Percentiles rank a stretch among this genome's conserved stretches.
Conservation (phyloP, 2,113 vertebrate genomes). For the Hystrix brachyura region DNA sequence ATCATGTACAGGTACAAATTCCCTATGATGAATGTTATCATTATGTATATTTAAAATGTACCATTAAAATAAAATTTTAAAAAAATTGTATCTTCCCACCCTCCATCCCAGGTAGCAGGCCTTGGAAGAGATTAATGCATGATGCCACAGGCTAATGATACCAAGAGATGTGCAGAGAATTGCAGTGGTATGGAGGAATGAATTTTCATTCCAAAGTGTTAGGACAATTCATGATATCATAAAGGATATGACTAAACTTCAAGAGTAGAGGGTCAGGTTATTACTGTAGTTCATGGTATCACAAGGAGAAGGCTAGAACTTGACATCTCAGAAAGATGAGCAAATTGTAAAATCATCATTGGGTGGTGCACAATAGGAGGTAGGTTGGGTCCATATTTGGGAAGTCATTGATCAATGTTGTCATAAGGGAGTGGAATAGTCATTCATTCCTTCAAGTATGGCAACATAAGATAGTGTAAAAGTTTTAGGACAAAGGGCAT, state of each 20-base stretch:
- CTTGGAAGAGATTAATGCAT: neutral
- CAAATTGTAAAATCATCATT: constrained; percentile 25
- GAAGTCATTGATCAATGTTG: constrained; percentile 12
- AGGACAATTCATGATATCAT: neutral
- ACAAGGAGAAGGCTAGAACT: neutral
- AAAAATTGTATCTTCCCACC: too few species aligned
- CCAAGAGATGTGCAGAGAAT: neutral
- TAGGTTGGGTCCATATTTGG: neutral
- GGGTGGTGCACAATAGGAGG: neutral
- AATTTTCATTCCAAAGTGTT: neutral
- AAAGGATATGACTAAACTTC: neutral
- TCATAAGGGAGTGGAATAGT: neutral
- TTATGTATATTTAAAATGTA: too few species aligned
- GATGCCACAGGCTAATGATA: neutral
- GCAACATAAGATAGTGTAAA: neutral
- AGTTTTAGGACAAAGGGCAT: neutral
- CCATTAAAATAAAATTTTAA: too few species aligned
- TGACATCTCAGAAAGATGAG: neutral
- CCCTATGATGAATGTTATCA: too few species aligned
- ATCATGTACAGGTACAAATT: too few species aligned
- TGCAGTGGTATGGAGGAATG: neutral
- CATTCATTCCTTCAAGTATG: constrained; percentile 44
- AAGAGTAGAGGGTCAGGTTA: neutral
- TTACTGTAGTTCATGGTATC: neutral
- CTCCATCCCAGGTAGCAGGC: neutral